Conservation (phyloP, 1,140 invertebrate species). For the Ooceraea biroi region DNA sequence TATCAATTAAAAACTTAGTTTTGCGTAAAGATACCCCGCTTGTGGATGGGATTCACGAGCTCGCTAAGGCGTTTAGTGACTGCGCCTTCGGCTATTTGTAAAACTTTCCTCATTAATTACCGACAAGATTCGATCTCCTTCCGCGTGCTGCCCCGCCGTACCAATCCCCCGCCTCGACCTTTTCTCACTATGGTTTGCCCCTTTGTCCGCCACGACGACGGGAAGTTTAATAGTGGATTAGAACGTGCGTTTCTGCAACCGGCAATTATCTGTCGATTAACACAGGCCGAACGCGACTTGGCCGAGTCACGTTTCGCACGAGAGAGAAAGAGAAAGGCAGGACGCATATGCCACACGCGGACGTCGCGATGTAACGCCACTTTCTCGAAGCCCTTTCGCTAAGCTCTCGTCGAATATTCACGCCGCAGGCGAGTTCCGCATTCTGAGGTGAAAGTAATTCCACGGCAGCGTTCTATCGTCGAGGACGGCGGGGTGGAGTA, state of each 20-base stretch:
- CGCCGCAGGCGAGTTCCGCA: background rate
- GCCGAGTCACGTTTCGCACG: constrained; percentile 37
- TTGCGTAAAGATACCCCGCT: constrained; percentile 68
- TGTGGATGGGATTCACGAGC: constrained; percentile 75
- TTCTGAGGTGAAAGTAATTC: constrained; percentile 15
- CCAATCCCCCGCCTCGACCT: constrained; percentile 49
- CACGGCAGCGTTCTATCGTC: background rate
- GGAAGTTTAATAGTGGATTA: constrained; percentile 81
- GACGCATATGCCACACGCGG: too few relatives aligned
- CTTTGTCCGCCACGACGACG: constrained; percentile 68
- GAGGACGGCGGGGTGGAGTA: background rate
- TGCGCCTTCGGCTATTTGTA: constrained; percentile 80
- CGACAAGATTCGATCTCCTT: constrained; percentile 80
- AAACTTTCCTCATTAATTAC: constrained; percentile 84
- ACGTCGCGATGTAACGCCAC: background rate
- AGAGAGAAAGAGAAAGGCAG: too few relatives aligned
- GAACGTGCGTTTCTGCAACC: constrained; percentile 64
- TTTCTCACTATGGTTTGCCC: constrained; percentile 62
- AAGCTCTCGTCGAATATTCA: background rate
- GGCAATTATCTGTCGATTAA: constrained; percentile 76
- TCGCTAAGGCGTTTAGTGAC: constrained; percentile 76
- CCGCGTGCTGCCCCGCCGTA: constrained; percentile 59
- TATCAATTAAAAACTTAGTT: constrained; percentile 76
- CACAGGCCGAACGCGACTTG: constrained; percentile 37
- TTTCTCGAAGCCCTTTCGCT: background rate